phyloP scores from a whole-genome alignment of 2,113 vertebrate species.

The Litocranius walleri region DNA sequence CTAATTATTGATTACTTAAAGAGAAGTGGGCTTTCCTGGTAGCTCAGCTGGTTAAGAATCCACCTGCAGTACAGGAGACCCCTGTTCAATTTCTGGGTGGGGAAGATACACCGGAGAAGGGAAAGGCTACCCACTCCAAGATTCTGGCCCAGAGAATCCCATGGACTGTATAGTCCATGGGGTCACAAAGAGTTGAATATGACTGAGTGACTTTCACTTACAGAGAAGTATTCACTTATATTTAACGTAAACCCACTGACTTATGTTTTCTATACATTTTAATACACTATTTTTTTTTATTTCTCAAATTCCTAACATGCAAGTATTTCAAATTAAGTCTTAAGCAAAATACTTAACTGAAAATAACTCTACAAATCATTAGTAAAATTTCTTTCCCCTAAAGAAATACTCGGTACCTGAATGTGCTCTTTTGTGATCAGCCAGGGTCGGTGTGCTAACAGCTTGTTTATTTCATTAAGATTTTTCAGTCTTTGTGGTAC shows the following conservation, averaged over 20 bases:
- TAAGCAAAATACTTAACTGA: background rate
- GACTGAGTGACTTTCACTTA: background rate
- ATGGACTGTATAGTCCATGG: background rate
- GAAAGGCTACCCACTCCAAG: background rate
- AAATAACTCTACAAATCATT: background rate
- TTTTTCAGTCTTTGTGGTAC: constrained; percentile 89
- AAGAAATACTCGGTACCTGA: constrained; percentile 79
- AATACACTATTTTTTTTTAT: background rate
- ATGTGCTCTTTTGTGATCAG: constrained; percentile 90
- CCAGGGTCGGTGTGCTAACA: constrained; percentile 89
- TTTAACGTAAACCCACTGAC: constrained; percentile 1
- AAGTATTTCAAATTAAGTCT: constrained; percentile 22
- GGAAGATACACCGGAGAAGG: background rate
- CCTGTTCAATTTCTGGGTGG: background rate
- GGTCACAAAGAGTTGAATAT: background rate
- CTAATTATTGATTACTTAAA: background rate
- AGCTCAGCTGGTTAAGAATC: background rate
- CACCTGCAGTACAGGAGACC: background rate
- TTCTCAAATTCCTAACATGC: constrained; percentile 29
- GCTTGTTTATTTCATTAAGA: constrained; percentile 89
- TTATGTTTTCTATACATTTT: background rate
- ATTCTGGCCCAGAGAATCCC: background rate
- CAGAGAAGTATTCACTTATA: background rate
- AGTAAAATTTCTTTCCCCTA: background rate
- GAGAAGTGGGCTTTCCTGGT: background rate